These are phyloP conservation scores for Leucania comma DNA, from an alignment of 2,888 invertebrate species.

Conservation along the genomic window DNA sequence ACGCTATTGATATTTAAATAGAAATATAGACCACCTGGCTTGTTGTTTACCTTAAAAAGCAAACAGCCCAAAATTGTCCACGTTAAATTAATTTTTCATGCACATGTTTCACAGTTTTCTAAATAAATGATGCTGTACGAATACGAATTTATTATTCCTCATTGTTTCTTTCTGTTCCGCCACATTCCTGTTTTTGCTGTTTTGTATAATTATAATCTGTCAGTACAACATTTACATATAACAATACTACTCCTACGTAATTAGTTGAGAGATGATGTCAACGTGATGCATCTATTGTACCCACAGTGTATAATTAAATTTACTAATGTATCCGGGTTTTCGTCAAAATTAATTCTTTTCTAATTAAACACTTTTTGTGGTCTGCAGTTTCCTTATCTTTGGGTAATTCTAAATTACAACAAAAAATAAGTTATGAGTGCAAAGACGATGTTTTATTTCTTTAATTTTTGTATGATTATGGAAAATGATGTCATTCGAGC, in stretches of 20 bases:
- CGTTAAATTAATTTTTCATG: neutral
- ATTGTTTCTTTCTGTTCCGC: constrained; percentile 54
- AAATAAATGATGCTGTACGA: constrained; percentile 28
- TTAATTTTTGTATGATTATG: neutral
- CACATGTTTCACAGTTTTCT: constrained; percentile 2
- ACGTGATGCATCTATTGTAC: constrained; percentile 47
- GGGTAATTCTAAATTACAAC: neutral
- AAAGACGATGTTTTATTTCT: constrained; percentile 2
- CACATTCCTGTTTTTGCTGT: constrained; percentile 48
- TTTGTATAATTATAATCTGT: constrained; percentile 56
- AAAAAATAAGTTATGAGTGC: constrained; percentile 11
- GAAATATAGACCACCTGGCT: neutral
- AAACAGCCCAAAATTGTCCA: neutral
- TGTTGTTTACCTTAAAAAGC: neutral
- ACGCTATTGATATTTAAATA: neutral
- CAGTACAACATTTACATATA: constrained; percentile 59
- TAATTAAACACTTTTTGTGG: constrained; percentile 42
- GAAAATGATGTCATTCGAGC: neutral
- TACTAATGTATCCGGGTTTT: constrained; percentile 58
- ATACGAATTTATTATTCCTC: constrained; percentile 37
- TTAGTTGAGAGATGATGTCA: constrained; percentile 60
- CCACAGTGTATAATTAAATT: constrained; percentile 48
- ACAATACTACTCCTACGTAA: constrained; percentile 57
- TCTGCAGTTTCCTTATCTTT: constrained; percentile 27
- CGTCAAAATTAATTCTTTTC: constrained; percentile 41